These are phyloP conservation scores for Okamejei kenojei DNA, from an alignment of 2,797 vertebrate genomes.

Conservation along the genomic window DNA sequence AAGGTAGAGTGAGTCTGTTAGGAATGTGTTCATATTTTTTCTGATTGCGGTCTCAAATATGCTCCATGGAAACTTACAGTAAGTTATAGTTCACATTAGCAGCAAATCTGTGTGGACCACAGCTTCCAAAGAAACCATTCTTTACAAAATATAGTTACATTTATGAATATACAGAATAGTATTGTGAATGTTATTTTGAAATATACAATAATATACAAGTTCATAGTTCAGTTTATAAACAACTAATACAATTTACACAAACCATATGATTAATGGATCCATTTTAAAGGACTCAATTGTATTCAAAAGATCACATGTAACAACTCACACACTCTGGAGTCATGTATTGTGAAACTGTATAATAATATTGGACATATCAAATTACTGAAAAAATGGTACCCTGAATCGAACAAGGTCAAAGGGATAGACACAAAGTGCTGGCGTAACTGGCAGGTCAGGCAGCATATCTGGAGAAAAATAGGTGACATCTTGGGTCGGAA, in stretches of 20 bases:
- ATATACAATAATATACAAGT: conserved; percentile 21
- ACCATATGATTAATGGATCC: neutral
- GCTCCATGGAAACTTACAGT: neutral
- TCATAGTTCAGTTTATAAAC: conserved; percentile 11
- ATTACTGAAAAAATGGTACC: neutral
- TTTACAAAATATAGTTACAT: neutral
- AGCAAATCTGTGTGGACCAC: neutral
- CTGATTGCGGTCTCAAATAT: too few species aligned
- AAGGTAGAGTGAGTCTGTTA: neutral
- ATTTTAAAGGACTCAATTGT: neutral
- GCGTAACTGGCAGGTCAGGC: too few species aligned
- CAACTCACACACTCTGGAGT: neutral
- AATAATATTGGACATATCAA: neutral
- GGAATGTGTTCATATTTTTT: neutral
- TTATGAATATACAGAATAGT: neutral
- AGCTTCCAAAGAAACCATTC: neutral
- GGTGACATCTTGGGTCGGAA: too few species aligned
- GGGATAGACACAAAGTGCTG: too few species aligned
- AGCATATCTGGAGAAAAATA: too few species aligned
- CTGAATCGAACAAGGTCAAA: neutral
- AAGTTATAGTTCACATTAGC: neutral
- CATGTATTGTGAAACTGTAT: neutral
- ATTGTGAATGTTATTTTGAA: neutral
- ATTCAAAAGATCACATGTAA: neutral
- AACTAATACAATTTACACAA: conserved; percentile 33